A percentile compares a stretch with the other conserved stretches of the same genome.
Evolutionary conservation across 1,140 invertebrate genomes (phyloP).

Genomic region (Ylistrum balloti): DNA sequence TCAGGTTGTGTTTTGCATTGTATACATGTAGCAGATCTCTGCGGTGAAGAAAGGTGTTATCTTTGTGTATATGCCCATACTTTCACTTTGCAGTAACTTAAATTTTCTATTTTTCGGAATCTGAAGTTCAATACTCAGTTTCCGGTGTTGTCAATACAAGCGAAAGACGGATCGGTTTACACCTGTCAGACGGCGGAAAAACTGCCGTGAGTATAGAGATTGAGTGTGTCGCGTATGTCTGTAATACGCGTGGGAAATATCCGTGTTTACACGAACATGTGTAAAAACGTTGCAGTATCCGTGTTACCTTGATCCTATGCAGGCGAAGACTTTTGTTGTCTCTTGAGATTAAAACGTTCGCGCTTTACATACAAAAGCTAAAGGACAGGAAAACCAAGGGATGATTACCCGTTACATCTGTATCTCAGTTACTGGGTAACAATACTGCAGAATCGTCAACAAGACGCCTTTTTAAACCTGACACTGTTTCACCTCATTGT

Average conservation of each 20-base stretch:
- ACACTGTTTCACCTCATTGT: background rate
- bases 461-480: background rate
- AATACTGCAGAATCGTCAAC: background rate
- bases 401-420: background rate
- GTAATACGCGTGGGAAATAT: background rate
- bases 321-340: background rate
- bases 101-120: too few relatives aligned
- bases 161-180: background rate
- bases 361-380: background rate
- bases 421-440: background rate
- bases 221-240: background rate
- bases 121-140: too few relatives aligned
- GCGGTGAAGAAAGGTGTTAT: too few relatives aligned
- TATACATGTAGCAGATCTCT: too few relatives aligned
- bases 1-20: too few relatives aligned
- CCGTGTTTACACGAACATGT: background rate
- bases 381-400: background rate
- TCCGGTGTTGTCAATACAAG: background rate
- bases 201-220: too few relatives aligned
- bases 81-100: too few relatives aligned
- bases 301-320: background rate
- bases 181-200: background rate
- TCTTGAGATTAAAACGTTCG: background rate
- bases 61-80: too few relatives aligned
- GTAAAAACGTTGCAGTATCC: background rate